Evolutionary conservation across 1,140 invertebrate genomes (phyloP), one percentile per base, ranked within the genome.

Genomic region (Mactra quadrangularis): DNA sequence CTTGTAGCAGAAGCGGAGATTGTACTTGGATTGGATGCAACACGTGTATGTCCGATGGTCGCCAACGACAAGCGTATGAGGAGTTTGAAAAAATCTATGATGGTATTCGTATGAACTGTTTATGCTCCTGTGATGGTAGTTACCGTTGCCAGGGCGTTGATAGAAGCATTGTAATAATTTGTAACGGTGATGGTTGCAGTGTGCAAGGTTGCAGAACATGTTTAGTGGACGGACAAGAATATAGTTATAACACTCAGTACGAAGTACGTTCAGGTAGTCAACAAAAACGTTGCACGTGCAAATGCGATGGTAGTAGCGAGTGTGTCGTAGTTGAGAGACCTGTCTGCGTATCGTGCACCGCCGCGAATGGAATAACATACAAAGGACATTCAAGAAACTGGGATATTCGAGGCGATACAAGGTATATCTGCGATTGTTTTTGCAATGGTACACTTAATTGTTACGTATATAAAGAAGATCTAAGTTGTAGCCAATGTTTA

Each of bases 101-200:
- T 31, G 57, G 57, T 33, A 74, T 75, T 0, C 31, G 57, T 25
- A 66, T 82, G 59, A 55, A 50, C 25, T 82, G 79, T 50, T 6
- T 53, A 17, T 82, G 79, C 45, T 35, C 31, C 17, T 82, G 79
- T 55, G 79, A 82, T 25, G 79, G 79, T 17, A 82, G 55, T 41
- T 82, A 82, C 33, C 55, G 70, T 13, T 82, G 79, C 27, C 55
- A 53, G n/a, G 79, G 79, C 27, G 50, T 82, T 27, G 60, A 64
- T 7, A 27, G 19, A 38, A 52, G 15, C 33, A 66, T 82, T 31
- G 70, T 47, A 3, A 82, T 82, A 17, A 38, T 53, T 7, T 82
- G 79, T 68, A 62, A n/a, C 6, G 60, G 60, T 27, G 79, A 75
- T 25, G 19, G 35, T 17, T 82, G 79, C 59, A 50, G 45, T 31